Evolutionary conservation across 1,140 invertebrate species (phyloP).

Genomic region (Stegodyphus dumicola): DNA sequence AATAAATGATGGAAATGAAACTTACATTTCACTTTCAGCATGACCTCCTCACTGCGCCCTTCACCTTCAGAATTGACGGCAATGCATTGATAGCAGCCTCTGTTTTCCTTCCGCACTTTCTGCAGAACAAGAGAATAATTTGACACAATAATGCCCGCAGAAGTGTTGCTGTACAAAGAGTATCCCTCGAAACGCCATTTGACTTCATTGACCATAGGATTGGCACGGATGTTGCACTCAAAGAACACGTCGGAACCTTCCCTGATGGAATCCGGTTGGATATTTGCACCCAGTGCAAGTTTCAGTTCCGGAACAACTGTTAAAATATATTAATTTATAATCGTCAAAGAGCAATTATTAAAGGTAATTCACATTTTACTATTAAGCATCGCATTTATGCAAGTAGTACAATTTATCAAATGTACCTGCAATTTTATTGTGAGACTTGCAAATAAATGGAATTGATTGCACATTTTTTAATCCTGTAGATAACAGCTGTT

Average conservation of each 20-base stretch:
- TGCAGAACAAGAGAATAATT: constrained; percentile 74
- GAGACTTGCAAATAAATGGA: no score
- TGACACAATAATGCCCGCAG: constrained; percentile 80
- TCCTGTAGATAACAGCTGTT: no score
- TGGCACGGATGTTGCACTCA: constrained; percentile 87
- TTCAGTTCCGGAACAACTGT: constrained; percentile 64
- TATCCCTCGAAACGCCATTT: constrained; percentile 82
- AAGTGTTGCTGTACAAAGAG: constrained; percentile 65
- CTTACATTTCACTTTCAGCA: constrained; percentile 90
- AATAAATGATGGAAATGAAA: constrained; percentile 64
- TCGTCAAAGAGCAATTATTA: background rate
- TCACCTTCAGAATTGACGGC: constrained; percentile 90
- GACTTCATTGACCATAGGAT: constrained; percentile 82
- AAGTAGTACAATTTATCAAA: no score
- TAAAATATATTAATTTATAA: constrained; percentile 3
- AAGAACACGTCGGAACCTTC: constrained; percentile 87
- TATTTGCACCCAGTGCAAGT: constrained; percentile 64
- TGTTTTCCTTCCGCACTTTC: constrained; percentile 64
- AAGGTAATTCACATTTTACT: background rate
- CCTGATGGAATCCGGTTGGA: constrained; percentile 83
- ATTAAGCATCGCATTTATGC: no score
- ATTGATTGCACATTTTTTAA: no score
- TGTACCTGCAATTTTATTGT: no score
- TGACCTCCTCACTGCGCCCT: constrained; percentile 83
- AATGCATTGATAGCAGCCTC: constrained; percentile 80